Evolutionary conservation across 2,797 vertebrate genomes (phyloP), one percentile per base, ranked within the genome.

Genomic region (Falco novaeseelandiae): DNA sequence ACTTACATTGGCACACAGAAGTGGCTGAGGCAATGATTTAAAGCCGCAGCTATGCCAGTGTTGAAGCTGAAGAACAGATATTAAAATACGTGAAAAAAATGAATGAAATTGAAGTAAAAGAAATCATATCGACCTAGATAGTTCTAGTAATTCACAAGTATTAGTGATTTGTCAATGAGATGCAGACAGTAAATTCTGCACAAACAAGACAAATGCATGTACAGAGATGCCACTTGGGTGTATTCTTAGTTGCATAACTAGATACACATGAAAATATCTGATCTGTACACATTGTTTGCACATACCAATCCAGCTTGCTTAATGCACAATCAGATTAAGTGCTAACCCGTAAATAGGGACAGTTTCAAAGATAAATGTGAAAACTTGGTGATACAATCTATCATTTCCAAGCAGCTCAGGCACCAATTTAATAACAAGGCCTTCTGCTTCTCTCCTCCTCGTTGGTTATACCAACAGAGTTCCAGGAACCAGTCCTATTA

Each of bases 1-100:
- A 97, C 97, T 97, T 97, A 96, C 96, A 96, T 89, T 97, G 97
- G 97, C 96, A 97, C 95, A 96, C 83, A 97, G 95, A 96, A 97
- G 97, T 96, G 95, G 97, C 97, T 97, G 97, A 97, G 96, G 96
- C 94, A 96, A 97, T 92, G 97, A 97, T 78, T 98, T 97, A 97
- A 98, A 98, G 96, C 96, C 88, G 71, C 97, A 97, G 95, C 95
- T 98, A 96, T 97, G 96, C 93, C 97, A 97, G 88, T 96, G 96
- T 91, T 95, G 96, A 90, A 97, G 96, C 93, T 97, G 90, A 96
- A 97, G 96, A 96, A 97, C 72, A 97, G 96, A 97, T 86, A 97
- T 96, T 97, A 93, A 97, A 97, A 97, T 92, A 97, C 0, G 76
- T 94, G 90, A 79, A 95, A 96, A 93, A 95, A 94, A 93, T 25